Evolutionary conservation across 2,797 vertebrate genomes (phyloP).

Genomic region (Malurus leucopterus): DNA sequence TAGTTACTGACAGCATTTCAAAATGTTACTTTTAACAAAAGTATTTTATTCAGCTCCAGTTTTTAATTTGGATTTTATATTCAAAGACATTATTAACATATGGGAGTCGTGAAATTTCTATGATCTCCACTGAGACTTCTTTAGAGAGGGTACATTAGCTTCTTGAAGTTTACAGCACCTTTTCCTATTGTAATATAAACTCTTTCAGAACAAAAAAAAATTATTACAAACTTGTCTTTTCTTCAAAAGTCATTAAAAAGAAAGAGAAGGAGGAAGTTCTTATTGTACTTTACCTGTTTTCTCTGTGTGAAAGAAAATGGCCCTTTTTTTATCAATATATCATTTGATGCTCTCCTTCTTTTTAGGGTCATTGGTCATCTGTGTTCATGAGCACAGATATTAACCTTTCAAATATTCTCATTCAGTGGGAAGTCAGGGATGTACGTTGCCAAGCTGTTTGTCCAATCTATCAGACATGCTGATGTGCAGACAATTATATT

Average conservation of each 20-base stretch:
- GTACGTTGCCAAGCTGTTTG: neutral
- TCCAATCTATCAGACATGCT: neutral
- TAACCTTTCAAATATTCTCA: neutral
- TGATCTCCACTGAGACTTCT: slow-evolving; percentile 63
- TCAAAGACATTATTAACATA: slow-evolving; percentile 75
- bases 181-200: slow-evolving; percentile 36
- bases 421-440: neutral
- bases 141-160: slow-evolving; percentile 53
- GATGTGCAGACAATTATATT: neutral
- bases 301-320: neutral
- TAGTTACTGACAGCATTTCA: slow-evolving; percentile 81
- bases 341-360: neutral
- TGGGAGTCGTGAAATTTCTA: slow-evolving; percentile 57
- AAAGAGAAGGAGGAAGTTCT: neutral
- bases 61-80: slow-evolving; percentile 81
- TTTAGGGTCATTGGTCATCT: slow-evolving; percentile 10
- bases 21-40: slow-evolving; percentile 80
- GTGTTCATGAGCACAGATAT: neutral
- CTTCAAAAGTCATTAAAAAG: neutral
- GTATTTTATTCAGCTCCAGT: slow-evolving; percentile 73
- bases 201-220: neutral
- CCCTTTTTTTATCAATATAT: neutral
- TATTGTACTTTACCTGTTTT: neutral
- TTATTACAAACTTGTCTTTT: neutral
- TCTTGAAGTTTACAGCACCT: slow-evolving; percentile 58